Conservation (phyloP, 2,888 invertebrate genomes). For the Megalurothrips usitatus region DNA sequence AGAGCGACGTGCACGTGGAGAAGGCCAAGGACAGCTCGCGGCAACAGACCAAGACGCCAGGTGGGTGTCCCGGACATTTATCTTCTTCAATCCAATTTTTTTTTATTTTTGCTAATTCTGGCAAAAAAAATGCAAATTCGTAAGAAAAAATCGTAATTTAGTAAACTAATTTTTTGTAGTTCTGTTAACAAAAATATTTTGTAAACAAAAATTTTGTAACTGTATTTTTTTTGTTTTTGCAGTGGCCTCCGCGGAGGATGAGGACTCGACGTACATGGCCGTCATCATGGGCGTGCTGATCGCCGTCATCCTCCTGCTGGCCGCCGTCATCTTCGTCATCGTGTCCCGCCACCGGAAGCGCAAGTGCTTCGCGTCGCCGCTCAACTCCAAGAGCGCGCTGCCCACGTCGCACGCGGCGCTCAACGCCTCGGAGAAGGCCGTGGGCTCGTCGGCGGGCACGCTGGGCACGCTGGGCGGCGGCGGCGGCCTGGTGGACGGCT, state of each 20-base stretch:
- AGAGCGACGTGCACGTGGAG: slow-evolving; percentile 41
- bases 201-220: too few relatives aligned
- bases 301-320: slow-evolving; percentile 66
- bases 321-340: slow-evolving; percentile 67
- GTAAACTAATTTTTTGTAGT: too few relatives aligned
- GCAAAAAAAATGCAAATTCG: too few relatives aligned
- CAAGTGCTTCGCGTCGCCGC: slow-evolving; percentile 68
- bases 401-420: slow-evolving; percentile 39
- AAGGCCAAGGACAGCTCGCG: slow-evolving; percentile 36
- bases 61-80: slow-evolving; percentile 33
- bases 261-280: slow-evolving; percentile 70
- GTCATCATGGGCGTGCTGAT: slow-evolving; percentile 71
- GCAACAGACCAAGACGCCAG: slow-evolving; percentile 43
- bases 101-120: slow-evolving; percentile 42
- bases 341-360: slow-evolving; percentile 65
- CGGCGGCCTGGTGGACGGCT: slow-evolving; percentile 52
- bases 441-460: slow-evolving; percentile 46
- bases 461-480: slow-evolving; percentile 49
- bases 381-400: slow-evolving; percentile 56
- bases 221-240: slow-evolving; percentile 40
- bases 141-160: too few relatives aligned
- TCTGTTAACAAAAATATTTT: too few relatives aligned
- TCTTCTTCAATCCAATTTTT: too few relatives aligned
- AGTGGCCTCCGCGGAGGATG: slow-evolving; percentile 63
- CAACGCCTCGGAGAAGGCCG: slow-evolving; percentile 38